These are phyloP conservation scores for Drosophila subquinaria DNA, from an alignment of 2,888 invertebrate species.

Conservation along the genomic window DNA sequence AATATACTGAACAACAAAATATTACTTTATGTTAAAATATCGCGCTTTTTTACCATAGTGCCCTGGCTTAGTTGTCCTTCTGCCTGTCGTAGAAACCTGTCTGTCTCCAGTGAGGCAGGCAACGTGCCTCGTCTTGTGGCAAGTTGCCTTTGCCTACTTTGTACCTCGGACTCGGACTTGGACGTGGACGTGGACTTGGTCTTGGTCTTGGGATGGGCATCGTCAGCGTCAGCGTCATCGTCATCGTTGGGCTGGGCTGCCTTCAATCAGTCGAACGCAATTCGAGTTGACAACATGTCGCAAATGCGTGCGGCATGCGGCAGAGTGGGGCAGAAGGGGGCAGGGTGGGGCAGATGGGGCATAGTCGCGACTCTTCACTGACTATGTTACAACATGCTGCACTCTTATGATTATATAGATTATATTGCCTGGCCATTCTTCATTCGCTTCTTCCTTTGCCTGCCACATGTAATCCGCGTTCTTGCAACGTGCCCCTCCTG, in stretches of 20 bases:
- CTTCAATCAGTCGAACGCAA: constrained; percentile 84
- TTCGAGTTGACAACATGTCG: constrained; percentile 85
- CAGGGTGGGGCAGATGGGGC: constrained; percentile 11
- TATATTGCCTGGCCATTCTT: constrained; percentile 64
- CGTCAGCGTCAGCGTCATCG: constrained; percentile 3
- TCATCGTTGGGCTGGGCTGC: constrained; percentile 49
- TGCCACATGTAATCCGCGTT: constrained; percentile 64
- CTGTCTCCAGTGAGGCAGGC: constrained; percentile 12
- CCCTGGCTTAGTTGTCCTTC: constrained; percentile 16
- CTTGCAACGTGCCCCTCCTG: constrained; percentile 10
- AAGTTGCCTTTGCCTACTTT: constrained; percentile 65
- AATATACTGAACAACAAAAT: too few species aligned
- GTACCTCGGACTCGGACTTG: constrained; percentile 20
- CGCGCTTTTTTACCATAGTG: too few species aligned
- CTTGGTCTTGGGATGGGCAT: constrained; percentile 51
- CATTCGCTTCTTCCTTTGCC: neutral
- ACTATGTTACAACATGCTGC: constrained; percentile 67
- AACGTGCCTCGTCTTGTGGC: constrained; percentile 38
- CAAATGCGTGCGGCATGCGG: constrained; percentile 68
- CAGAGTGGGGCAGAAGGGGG: constrained; percentile 1
- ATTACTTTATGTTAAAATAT: too few species aligned
- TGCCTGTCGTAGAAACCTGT: constrained; percentile 61
- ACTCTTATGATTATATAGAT: constrained; percentile 79
- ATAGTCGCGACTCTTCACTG: constrained; percentile 14
- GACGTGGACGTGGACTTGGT: constrained; percentile 40